These are phyloP conservation scores for Notospermus geniculatus DNA, from an alignment of 1,140 invertebrate genomes.

Conservation along the genomic window DNA sequence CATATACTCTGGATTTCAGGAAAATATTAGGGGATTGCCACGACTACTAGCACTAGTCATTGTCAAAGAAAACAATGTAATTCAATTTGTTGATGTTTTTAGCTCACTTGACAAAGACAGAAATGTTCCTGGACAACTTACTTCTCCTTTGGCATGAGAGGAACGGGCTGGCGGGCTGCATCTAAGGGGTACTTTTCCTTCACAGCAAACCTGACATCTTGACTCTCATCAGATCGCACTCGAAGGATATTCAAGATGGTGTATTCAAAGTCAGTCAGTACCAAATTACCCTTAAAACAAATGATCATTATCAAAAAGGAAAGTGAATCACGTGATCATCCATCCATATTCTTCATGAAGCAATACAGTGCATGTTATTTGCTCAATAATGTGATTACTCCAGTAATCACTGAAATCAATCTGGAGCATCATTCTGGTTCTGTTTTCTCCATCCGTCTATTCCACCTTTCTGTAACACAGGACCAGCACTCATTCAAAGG, in stretches of 20 bases:
- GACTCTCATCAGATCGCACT: constrained; percentile 83
- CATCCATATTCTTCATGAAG: too few species aligned
- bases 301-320: neutral
- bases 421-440: too few species aligned
- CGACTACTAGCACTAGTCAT: too few species aligned
- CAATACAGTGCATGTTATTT: too few species aligned
- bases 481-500: too few species aligned
- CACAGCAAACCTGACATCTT: constrained; percentile 88
- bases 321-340: too few species aligned
- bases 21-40: too few species aligned
- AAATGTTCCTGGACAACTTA: constrained; percentile 14
- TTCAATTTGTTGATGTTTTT: neutral
- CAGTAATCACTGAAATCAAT: too few species aligned
- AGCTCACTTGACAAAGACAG: neutral
- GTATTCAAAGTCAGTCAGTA: constrained; percentile 89
- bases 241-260: constrained; percentile 91
- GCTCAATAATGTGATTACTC: too few species aligned
- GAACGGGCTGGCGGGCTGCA: constrained; percentile 64
- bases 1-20: too few species aligned
- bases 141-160: constrained; percentile 40
- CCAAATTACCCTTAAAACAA: constrained; percentile 81
- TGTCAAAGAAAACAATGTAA: neutral
- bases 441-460: too few species aligned
- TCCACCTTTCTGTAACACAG: too few species aligned
- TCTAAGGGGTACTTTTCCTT: constrained; percentile 86